These are phyloP conservation scores for Pseudochaenichthys georgianus DNA, from an alignment of 2,797 vertebrate species.

Conservation along the genomic window DNA sequence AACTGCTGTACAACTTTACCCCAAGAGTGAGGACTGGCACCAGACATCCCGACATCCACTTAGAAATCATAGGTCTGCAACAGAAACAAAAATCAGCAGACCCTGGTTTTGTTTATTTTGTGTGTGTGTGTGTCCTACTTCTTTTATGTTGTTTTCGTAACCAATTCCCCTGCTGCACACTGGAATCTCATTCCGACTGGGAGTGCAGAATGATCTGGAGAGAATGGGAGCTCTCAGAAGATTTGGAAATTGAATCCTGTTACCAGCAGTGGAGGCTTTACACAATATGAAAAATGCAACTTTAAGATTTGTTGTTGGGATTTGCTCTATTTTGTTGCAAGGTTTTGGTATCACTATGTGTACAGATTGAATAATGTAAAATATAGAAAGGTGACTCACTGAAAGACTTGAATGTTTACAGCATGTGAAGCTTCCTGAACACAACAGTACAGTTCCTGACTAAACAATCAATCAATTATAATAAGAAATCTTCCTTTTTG, in stretches of 20 bases:
- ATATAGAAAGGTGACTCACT: background rate
- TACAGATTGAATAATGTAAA: conserved; percentile 21
- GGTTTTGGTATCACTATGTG: background rate
- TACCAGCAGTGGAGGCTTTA: conserved; percentile 10
- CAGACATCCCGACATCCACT: conserved; percentile 1
- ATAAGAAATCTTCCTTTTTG: background rate
- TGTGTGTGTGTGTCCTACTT: background rate
- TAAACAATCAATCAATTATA: background rate
- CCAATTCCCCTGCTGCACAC: conserved; percentile 4
- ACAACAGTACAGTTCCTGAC: background rate
- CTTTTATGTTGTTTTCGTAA: conserved; percentile 5
- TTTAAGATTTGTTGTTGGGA: background rate
- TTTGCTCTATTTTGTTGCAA: background rate
- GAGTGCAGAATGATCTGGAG: conserved; percentile 28
- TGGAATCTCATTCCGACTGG: conserved; percentile 20
- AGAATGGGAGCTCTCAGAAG: conserved; percentile 26
- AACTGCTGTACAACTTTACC: background rate
- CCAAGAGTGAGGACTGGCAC: background rate
- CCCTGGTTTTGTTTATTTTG: background rate
- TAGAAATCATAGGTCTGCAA: background rate
- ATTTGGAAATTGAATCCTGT: conserved; percentile 25
- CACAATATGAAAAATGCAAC: conserved; percentile 15
- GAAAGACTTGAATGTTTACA: background rate
- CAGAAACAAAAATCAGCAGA: background rate
- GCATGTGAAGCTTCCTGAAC: too few relatives aligned